Evolutionary conservation across 2,888 invertebrate genomes (phyloP), one percentile per base, ranked within the genome.

Genomic region (Siphonodentalium dalli): DNA sequence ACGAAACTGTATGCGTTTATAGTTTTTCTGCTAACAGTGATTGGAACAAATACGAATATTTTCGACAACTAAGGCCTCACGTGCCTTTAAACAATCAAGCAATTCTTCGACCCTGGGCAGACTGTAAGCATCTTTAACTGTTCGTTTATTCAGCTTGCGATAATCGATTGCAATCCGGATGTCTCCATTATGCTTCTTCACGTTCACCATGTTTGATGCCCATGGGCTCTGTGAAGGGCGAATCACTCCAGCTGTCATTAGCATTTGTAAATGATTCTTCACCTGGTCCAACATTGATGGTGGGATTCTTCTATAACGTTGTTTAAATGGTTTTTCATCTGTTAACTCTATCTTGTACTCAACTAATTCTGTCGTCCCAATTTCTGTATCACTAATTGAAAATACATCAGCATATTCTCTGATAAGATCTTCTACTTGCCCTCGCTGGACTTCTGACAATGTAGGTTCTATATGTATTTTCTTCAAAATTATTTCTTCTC

Each of bases 221-320:
- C 33, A 48, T 1, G 48, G 48, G 18, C 29, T 31, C 27, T 28
- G 26, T 29, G 48, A 43, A 11, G n/a, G 48, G n/a, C 48, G 28
- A 42, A 48, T 48, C 1, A 48, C 27, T 29, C 48, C 41, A 3
- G 43, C 43, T 15, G 26, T 15, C 1, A 48, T 20, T 15, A 48
- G 26, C 21, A 18, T 18, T 15, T 48, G 28, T 8, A 46, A 37
- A 38, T 46, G 46, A 13, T 46, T 35, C 21, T 29, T 18, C 11
- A 46, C 46, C 13, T 46, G 37, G 3, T 46, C 46, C 18, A 26
- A 38, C 35, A 46, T 46, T 1, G 26, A 18, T 24, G 39, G 38
- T 38, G 38, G 46, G 15, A 46, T 3, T 24, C 38, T 26, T 8
- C 46, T 18, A 20, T 46, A 28, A 6, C n/a, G 26, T 27, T 48